These are phyloP conservation scores for Steinernema carpocapsae DNA, from an alignment of 2,888 invertebrate genomes.

Conservation along the genomic window DNA sequence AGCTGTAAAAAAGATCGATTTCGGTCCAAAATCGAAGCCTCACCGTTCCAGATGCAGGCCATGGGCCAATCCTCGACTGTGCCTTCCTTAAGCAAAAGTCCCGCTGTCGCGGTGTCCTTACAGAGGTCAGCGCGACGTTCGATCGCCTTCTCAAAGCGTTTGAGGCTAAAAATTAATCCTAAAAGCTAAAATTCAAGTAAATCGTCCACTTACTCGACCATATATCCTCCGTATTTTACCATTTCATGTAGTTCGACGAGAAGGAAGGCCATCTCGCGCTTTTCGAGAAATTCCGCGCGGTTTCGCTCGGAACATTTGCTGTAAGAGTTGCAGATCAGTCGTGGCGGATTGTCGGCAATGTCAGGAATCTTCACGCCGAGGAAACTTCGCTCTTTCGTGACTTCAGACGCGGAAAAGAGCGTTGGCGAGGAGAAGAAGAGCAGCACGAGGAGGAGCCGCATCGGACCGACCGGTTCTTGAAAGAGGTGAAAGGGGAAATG, in stretches of 20 bases:
- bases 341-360: too few relatives aligned
- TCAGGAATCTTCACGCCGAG: too few relatives aligned
- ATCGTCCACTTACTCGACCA: neutral
- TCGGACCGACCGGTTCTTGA: too few relatives aligned
- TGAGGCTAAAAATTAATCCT: neutral
- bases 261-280: neutral
- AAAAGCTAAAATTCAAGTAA: neutral
- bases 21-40: neutral
- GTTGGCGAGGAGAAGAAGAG: too few relatives aligned
- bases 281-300: neutral
- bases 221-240: neutral
- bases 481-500: too few relatives aligned
- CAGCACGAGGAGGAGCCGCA: too few relatives aligned
- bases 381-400: too few relatives aligned
- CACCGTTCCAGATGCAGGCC: constrained; percentile 16
- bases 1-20: neutral
- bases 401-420: too few relatives aligned
- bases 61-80: neutral
- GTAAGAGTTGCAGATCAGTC: neutral
- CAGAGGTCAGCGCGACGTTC: neutral
- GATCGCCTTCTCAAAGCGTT: neutral
- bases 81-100: neutral
- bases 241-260: neutral
- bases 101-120: neutral
- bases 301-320: neutral